A percentile compares a stretch with the other conserved stretches of the same genome.
Evolutionary conservation across 2,888 invertebrate species (phyloP).

Genomic region (Aplocera efformata): DNA sequence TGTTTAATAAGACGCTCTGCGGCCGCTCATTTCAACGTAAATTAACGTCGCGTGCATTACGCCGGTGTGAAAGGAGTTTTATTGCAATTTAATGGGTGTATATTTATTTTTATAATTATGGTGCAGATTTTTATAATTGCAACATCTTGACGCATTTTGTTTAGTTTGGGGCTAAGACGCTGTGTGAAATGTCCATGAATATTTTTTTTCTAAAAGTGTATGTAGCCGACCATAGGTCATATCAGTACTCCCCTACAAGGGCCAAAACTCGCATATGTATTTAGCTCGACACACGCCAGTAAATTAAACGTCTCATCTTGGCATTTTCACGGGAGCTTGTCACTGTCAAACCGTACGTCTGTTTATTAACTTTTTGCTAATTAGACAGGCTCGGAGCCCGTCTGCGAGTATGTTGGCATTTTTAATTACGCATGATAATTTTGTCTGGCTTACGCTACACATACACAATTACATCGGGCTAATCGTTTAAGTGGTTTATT

Average conservation of each 20-base stretch:
- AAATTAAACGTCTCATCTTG: slow-evolving; percentile 80
- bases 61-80: slow-evolving; percentile 8
- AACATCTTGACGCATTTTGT: too few species aligned
- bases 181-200: too few species aligned
- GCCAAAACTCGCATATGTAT: too few species aligned
- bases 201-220: too few species aligned
- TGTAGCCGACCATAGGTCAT: too few species aligned
- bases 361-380: slow-evolving; percentile 80
- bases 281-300: slow-evolving; percentile 54
- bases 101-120: slow-evolving; percentile 1
- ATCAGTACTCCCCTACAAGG: slow-evolving; percentile 24
- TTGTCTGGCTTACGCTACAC: slow-evolving; percentile 44
- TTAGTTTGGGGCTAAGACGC: too few species aligned
- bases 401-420: slow-evolving; percentile 76
- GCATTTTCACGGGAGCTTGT: slow-evolving; percentile 75
- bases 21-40: slow-evolving; percentile 59
- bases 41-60: slow-evolving; percentile 52
- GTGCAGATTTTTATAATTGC: too few species aligned
- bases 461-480: slow-evolving; percentile 50
- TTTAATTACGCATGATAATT: slow-evolving; percentile 76
- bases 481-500: slow-evolving; percentile 56
- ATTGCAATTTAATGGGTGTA: slow-evolving; percentile 2
- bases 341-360: slow-evolving; percentile 74
- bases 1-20: slow-evolving; percentile 71
- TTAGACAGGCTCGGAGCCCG: slow-evolving; percentile 70